Evolutionary conservation across 1,140 invertebrate genomes (phyloP).

Genomic region (Drepana arcuata): DNA sequence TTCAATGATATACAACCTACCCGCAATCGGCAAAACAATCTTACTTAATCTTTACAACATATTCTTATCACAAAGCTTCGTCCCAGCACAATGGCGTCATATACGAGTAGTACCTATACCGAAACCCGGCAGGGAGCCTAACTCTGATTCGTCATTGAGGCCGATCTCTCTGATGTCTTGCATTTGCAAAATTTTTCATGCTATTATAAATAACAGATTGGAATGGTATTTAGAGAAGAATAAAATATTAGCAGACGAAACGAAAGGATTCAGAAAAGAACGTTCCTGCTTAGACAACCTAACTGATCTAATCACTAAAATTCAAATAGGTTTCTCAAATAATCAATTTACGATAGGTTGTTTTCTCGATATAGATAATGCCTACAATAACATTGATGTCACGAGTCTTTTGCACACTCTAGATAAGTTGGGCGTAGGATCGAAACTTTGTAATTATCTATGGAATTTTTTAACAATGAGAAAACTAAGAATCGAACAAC

Average conservation of each 20-base stretch:
- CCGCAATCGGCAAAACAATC: slow-evolving; percentile 3
- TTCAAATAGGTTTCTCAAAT: slow-evolving; percentile 8
- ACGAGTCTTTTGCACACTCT: not conserved
- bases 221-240: slow-evolving; percentile 13
- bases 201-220: slow-evolving; percentile 8
- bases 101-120: slow-evolving; percentile 31
- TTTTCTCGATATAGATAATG: slow-evolving; percentile 16
- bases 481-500: not conserved
- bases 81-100: slow-evolving; percentile 32
- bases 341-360: slow-evolving; percentile 3
- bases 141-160: slow-evolving; percentile 13
- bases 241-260: not conserved
- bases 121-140: slow-evolving; percentile 20
- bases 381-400: slow-evolving; percentile 16
- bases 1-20: slow-evolving; percentile 15
- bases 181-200: slow-evolving; percentile 24
- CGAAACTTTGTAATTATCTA: slow-evolving; percentile 6
- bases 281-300: slow-evolving; percentile 12
- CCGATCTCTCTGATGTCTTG: slow-evolving; percentile 30
- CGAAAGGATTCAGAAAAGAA: slow-evolving; percentile 4
- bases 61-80: slow-evolving; percentile 2
- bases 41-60: slow-evolving; percentile 14
- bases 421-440: slow-evolving; percentile 2
- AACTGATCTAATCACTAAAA: slow-evolving; percentile 1
- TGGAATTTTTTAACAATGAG: slow-evolving; percentile 8